These are phyloP conservation scores for Caenorhabditis becei DNA, from an alignment of 2,888 invertebrate species.

Conservation along the genomic window DNA sequence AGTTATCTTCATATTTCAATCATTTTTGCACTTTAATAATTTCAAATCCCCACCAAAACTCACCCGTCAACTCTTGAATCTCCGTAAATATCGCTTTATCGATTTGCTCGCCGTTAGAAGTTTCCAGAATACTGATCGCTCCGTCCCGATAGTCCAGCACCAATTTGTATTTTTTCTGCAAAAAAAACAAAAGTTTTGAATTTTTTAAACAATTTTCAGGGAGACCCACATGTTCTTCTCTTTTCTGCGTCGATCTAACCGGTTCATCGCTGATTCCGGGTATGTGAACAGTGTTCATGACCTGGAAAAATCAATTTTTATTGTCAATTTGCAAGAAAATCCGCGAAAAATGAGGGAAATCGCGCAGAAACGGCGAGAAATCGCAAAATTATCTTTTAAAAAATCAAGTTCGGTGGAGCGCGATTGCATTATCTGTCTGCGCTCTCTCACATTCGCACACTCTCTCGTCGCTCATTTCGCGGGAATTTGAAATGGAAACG, in stretches of 20 bases:
- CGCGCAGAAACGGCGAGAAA: not conserved
- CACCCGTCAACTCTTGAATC: constrained; percentile 50
- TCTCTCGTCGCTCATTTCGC: not conserved
- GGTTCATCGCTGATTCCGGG: constrained; percentile 43
- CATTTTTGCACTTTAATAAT: not conserved
- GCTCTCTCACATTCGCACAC: not conserved
- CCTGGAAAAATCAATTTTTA: constrained; percentile 5
- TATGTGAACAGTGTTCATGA: constrained; percentile 26
- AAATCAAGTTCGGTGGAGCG: not conserved
- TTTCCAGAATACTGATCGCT: constrained; percentile 32
- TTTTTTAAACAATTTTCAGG: not conserved
- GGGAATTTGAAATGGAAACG: not conserved
- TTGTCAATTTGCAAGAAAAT: not conserved
- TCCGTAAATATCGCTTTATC: constrained; percentile 25
- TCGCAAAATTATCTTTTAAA: not conserved
- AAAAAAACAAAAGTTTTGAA: not conserved
- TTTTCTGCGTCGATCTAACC: not conserved
- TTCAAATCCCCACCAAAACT: not conserved
- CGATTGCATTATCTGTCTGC: constrained; percentile 7
- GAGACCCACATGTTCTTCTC: not conserved
- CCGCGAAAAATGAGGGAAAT: not conserved
- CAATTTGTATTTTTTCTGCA: constrained; percentile 47
- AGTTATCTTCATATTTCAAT: not conserved
- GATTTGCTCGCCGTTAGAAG: not conserved
- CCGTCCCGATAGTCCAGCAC: constrained; percentile 54